phyloP scores from a whole-genome alignment of 2,888 invertebrate genomes.

The Altica lythri region DNA sequence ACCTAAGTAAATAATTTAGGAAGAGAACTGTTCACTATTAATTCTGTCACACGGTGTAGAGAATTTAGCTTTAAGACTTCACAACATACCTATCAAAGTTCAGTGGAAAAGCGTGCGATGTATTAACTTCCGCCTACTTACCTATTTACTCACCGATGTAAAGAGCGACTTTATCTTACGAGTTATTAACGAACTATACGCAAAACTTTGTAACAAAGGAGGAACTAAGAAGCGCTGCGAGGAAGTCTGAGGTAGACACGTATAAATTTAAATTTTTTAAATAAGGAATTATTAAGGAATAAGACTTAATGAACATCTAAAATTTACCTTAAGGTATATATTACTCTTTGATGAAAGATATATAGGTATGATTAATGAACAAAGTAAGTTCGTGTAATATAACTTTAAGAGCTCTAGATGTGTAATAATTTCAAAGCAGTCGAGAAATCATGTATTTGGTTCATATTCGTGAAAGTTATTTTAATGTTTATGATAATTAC shows the following conservation, averaged over 20 bases:
- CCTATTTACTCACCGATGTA: slow-evolving; percentile 19
- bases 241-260: background rate
- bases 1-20: slow-evolving; percentile 22
- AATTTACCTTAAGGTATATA: too few species aligned
- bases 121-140: slow-evolving; percentile 30
- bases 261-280: too few species aligned
- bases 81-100: slow-evolving; percentile 32
- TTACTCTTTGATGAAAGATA: too few species aligned
- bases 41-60: slow-evolving; percentile 22
- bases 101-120: slow-evolving; percentile 27
- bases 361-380: too few species aligned
- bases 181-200: slow-evolving; percentile 19
- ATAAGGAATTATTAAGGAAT: too few species aligned
- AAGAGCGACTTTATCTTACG: slow-evolving; percentile 17
- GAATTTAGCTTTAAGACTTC: slow-evolving; percentile 27
- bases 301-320: too few species aligned
- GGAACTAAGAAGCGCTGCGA: slow-evolving; percentile 6
- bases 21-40: slow-evolving; percentile 27
- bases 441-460: too few species aligned
- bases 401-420: too few species aligned
- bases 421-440: too few species aligned
- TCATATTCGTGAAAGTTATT: too few species aligned
- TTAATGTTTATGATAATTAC: too few species aligned
- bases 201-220: slow-evolving; percentile 18
- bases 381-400: too few species aligned